These are phyloP conservation scores for Tortricodes alternella DNA, from an alignment of 2,888 invertebrate species.

Conservation along the genomic window DNA sequence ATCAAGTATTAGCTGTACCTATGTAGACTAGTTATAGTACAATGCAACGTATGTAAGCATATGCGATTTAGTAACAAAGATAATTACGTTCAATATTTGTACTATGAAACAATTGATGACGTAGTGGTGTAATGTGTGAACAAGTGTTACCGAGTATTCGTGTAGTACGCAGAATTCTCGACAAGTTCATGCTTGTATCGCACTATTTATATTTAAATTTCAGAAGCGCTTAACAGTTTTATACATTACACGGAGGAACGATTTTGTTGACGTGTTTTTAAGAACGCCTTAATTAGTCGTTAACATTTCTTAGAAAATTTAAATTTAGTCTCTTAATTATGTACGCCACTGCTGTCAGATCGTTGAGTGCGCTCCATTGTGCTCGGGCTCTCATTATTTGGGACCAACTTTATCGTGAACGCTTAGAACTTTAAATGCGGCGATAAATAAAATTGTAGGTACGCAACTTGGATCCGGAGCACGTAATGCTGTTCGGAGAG, in stretches of 20 bases:
- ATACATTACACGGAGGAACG: neutral
- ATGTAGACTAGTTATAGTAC: slow-evolving; percentile 12
- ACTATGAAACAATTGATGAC: slow-evolving; percentile 15
- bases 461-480: slow-evolving; percentile 18
- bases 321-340: slow-evolving; percentile 27
- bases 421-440: slow-evolving; percentile 32
- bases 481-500: neutral
- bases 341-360: slow-evolving; percentile 11
- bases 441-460: slow-evolving; percentile 26
- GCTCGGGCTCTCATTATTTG: slow-evolving; percentile 33
- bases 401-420: slow-evolving; percentile 28
- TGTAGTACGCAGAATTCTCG: slow-evolving; percentile 6
- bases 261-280: slow-evolving; percentile 7
- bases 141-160: slow-evolving; percentile 23
- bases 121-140: slow-evolving; percentile 25
- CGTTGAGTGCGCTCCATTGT: slow-evolving; percentile 33
- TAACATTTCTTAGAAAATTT: slow-evolving; percentile 28
- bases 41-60: slow-evolving; percentile 12
- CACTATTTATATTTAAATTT: neutral
- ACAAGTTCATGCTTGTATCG: neutral
- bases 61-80: slow-evolving; percentile 4
- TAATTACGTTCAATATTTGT: slow-evolving; percentile 8
- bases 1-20: slow-evolving; percentile 13
- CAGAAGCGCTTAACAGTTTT: neutral
- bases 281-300: slow-evolving; percentile 24